These are phyloP conservation scores for Mormyrops attenuatus DNA, from an alignment of 2,797 vertebrate genomes.

Conservation along the genomic window DNA sequence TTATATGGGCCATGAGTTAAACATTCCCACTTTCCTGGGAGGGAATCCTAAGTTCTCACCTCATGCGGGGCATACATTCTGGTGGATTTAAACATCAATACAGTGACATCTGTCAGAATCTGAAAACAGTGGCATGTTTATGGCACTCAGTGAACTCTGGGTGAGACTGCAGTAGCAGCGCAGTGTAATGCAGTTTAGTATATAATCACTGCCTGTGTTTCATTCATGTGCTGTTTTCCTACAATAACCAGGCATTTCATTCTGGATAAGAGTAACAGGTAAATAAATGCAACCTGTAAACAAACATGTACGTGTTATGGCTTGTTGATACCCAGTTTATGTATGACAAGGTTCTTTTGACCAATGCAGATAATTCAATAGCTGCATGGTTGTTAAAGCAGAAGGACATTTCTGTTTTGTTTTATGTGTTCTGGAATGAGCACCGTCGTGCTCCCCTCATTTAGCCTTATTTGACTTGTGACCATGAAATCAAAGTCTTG, in stretches of 20 bases:
- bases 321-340: neutral
- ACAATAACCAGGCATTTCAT: neutral
- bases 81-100: neutral
- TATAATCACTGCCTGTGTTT: neutral
- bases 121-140: neutral
- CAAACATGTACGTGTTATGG: neutral
- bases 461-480: constrained; percentile 14
- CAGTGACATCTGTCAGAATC: neutral
- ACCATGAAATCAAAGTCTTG: constrained; percentile 32
- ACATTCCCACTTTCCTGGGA: neutral
- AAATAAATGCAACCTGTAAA: neutral
- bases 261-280: neutral
- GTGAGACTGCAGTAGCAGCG: neutral
- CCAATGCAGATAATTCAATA: neutral
- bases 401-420: constrained; percentile 4
- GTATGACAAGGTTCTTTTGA: neutral
- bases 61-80: neutral
- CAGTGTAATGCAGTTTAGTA: neutral
- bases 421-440: neutral
- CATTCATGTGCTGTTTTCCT: neutral
- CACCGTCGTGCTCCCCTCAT: neutral
- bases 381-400: neutral
- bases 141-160: neutral
- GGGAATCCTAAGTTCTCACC: neutral
- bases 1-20: neutral